Conservation (phyloP, 2,797 vertebrate genomes). For the Micropoecilia bifurca region DNA sequence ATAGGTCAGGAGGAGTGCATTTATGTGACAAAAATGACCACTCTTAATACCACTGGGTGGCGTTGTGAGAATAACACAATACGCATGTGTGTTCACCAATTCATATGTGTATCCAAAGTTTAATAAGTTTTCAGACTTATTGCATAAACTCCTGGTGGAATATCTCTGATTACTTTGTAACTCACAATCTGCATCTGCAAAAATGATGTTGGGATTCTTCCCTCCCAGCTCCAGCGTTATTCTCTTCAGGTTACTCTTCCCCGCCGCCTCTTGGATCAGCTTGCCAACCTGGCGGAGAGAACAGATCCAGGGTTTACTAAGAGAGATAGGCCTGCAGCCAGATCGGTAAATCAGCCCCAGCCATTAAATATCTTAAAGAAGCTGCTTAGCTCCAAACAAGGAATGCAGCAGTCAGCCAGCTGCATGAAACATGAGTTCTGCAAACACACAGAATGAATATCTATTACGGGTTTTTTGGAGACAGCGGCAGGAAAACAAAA, state of each 20-base stretch:
- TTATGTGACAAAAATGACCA: neutral
- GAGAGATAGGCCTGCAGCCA: constrained; percentile 65
- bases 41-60: neutral
- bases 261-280: constrained; percentile 98
- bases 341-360: constrained; percentile 72
- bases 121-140: neutral
- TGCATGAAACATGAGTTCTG: constrained; percentile 65
- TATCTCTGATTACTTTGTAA: constrained; percentile 56
- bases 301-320: constrained; percentile 72
- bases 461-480: constrained; percentile 69
- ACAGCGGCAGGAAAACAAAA: constrained; percentile 66
- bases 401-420: constrained; percentile 49
- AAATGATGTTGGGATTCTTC: constrained; percentile 99
- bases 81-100: neutral
- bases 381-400: constrained; percentile 68
- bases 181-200: constrained; percentile 99
- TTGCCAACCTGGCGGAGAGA: constrained; percentile 91
- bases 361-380: constrained; percentile 75
- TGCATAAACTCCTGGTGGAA: neutral
- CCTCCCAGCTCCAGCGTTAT: constrained; percentile 98
- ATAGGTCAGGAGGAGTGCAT: neutral
- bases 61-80: neutral
- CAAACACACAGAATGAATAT: constrained; percentile 77
- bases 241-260: constrained; percentile 98
- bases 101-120: neutral